A percentile compares a stretch with the other conserved stretches of the same genome.
Evolutionary conservation across 1,140 invertebrate species (phyloP).

Genomic region (Halictus rubicundus): DNA sequence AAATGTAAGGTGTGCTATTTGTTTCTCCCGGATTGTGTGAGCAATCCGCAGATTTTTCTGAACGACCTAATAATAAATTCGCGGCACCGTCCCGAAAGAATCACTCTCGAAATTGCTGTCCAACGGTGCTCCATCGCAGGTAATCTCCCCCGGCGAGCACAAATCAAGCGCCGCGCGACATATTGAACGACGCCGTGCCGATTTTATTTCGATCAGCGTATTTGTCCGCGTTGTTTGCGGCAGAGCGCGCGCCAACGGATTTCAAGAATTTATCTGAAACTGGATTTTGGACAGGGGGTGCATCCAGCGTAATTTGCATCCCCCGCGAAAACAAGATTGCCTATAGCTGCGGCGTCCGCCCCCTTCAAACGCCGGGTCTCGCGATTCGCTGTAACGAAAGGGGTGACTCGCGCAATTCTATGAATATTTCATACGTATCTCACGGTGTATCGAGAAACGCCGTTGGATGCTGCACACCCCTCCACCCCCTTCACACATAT

Average conservation of each 20-base stretch:
- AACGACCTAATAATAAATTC: too few relatives aligned
- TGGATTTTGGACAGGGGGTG: conserved; percentile 10
- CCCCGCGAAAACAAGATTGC: conserved; percentile 41
- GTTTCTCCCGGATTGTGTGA: too few relatives aligned
- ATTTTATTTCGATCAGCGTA: conserved; percentile 22
- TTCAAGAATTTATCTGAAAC: conserved; percentile 42
- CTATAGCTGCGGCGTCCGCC: not conserved
- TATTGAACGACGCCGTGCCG: not conserved
- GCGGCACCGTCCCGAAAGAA: too few relatives aligned
- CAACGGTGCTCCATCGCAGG: not conserved
- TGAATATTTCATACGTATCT: conserved; percentile 54
- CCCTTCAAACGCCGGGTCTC: not conserved
- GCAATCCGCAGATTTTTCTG: too few relatives aligned
- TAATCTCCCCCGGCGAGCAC: not conserved
- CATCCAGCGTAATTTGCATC: conserved; percentile 33
- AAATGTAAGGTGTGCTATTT: too few relatives aligned
- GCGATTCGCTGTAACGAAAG: conserved; percentile 40
- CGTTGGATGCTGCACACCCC: not conserved
- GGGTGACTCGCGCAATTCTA: conserved; percentile 28
- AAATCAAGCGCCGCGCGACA: not conserved
- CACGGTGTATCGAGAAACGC: conserved; percentile 41
- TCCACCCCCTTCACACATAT: too few relatives aligned
- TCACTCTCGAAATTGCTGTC: too few relatives aligned
- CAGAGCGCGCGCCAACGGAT: not conserved
- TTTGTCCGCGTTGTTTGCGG: conserved; percentile 9